Conservation (phyloP, 2,113 vertebrate species). For the Hepsetus odoe region DNA sequence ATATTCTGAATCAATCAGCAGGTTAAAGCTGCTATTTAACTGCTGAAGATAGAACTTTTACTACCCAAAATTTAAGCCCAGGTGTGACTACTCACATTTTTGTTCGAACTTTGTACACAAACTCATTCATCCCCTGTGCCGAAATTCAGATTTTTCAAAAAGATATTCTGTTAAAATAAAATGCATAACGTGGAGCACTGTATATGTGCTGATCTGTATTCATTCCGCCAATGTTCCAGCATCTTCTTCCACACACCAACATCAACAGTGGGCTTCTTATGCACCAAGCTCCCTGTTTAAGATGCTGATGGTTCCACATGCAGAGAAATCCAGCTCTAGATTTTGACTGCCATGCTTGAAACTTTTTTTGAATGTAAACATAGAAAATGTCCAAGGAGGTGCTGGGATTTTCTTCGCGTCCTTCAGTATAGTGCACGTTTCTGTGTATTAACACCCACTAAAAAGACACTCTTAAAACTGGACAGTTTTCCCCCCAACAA, state of each 20-base stretch:
- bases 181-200: slow-evolving; percentile 13
- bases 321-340: slow-evolving; percentile 13
- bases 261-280: slow-evolving; percentile 29
- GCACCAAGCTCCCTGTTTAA: slow-evolving; percentile 23
- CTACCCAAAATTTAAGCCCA: not conserved
- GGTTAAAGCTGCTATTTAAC: not conserved
- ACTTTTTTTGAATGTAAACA: slow-evolving; percentile 48
- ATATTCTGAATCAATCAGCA: not conserved
- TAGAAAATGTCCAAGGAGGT: slow-evolving; percentile 28
- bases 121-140: slow-evolving; percentile 16
- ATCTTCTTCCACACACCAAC: slow-evolving; percentile 22
- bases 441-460: not conserved
- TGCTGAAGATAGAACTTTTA: not conserved
- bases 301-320: slow-evolving; percentile 30
- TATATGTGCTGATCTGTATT: slow-evolving; percentile 40
- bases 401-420: not conserved
- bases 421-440: not conserved
- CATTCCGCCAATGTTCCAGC: slow-evolving; percentile 10
- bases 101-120: not conserved
- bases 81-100: slow-evolving; percentile 23
- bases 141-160: slow-evolving; percentile 39
- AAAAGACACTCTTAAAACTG: not conserved
- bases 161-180: slow-evolving; percentile 14
- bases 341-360: slow-evolving; percentile 16
- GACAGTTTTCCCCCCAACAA: slow-evolving; percentile 12